Evolutionary conservation across 2,113 vertebrate genomes (phyloP), one percentile per base, ranked within the genome.

Genomic region (Pandion haliaetus): DNA sequence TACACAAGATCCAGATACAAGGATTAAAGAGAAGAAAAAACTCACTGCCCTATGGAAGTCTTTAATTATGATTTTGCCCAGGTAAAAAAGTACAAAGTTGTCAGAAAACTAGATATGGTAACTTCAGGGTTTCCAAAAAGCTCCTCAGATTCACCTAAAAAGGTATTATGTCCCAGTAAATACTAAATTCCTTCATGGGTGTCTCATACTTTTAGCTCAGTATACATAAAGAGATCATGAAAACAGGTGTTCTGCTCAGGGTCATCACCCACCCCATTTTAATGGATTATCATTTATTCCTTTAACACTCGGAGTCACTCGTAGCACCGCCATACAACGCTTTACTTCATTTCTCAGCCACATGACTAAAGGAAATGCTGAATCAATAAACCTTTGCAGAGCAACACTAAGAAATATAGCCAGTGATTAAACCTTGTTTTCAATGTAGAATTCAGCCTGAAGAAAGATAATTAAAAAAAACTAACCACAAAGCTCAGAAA

Each of bases 351-450:
- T 90, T 77, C 71, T 72, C 78, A 86, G 70, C 7, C 90, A 76
- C 32, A 42, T 47, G 66, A 91, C 78, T 70, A 77, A 73, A 49
- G 49, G 40, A 94, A 96, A 94, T 32, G 57, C 58, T 93, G 49
- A 96, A 94, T 95, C 95, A 93, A 94, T 96, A 96, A 94, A 82
- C 62, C 59, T 94, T 62, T 3, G 4, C 82, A 52, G 54, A 94
- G 86, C 92, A 90, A 90, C 82, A 54, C 62, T 80, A 88, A 94
- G 92, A 85, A 91, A 82, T 65, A 91, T 54, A 94, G 91, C 58
- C 66, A 88, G 62, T 80, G 79, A 96, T 96, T 96, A 96, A 87
- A 93, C 87, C 74, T 89, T 65, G 34, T 83, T 85, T 91, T 82
- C 81, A 86, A 69, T 72, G 70, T 82, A 93, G 70, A 96, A 91